A percentile compares a stretch with the other conserved stretches of the same genome.
phyloP scores from a whole-genome alignment of 1,140 invertebrate genomes.

The Drosophila sturtevanti region DNA sequence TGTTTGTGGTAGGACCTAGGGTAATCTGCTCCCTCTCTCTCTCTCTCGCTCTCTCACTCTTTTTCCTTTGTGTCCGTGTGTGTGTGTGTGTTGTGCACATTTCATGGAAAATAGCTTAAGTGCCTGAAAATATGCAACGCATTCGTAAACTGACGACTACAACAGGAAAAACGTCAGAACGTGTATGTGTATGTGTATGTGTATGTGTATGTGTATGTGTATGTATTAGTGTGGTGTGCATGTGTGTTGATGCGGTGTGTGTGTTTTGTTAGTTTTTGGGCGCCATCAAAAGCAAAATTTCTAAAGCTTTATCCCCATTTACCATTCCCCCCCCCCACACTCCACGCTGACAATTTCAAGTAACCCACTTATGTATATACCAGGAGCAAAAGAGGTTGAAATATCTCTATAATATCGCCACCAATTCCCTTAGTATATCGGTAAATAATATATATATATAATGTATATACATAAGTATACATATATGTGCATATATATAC shows the following conservation, averaged over 20 bases:
- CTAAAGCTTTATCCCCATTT: conserved; percentile 57
- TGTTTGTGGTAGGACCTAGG: conserved; percentile 18
- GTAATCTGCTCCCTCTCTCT: conserved; percentile 40
- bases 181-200: conserved; percentile 11
- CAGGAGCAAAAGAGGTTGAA: background rate
- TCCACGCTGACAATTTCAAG: conserved; percentile 27
- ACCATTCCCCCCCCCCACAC: background rate
- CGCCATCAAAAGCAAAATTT: conserved; percentile 48
- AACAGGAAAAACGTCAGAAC: conserved; percentile 13
- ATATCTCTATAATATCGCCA: background rate
- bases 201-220: conserved; percentile 18
- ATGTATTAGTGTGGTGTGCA: conserved; percentile 19
- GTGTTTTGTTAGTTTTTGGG: conserved; percentile 59
- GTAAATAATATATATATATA: no score
- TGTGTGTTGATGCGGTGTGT: conserved; percentile 31
- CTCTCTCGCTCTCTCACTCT: background rate
- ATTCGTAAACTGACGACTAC: conserved; percentile 43
- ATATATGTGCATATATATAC: no score
- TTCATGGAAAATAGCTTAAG: conserved; percentile 77
- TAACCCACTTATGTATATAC: background rate
- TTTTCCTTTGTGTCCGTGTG: conserved; percentile 30
- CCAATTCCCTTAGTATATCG: background rate
- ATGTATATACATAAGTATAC: no score
- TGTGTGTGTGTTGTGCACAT: conserved; percentile 53
- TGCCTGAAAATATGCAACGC: conserved; percentile 77